These are phyloP conservation scores for Neomonachus schauinslandi DNA, from an alignment of 2,113 vertebrate genomes.

Conservation along the genomic window DNA sequence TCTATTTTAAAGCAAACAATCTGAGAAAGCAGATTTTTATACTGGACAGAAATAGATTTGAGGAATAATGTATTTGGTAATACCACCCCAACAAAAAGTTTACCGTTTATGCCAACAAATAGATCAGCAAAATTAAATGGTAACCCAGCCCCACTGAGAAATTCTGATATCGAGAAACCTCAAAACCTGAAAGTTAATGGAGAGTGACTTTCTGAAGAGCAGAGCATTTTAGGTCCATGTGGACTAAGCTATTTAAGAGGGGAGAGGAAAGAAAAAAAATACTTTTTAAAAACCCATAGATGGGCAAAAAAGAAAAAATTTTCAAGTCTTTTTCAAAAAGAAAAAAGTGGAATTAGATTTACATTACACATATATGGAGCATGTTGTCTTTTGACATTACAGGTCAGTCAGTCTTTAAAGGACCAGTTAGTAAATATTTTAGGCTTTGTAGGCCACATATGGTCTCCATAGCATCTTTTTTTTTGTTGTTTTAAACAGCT, in stretches of 20 bases:
- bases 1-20: not conserved
- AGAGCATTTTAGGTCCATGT: constrained; percentile 9
- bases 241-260: not conserved
- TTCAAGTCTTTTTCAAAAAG: not conserved
- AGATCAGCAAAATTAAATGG: not conserved
- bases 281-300: not conserved
- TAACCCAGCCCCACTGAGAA: not conserved
- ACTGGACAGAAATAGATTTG: not conserved
- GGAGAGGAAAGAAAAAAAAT: not conserved
- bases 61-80: not conserved
- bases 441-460: not conserved
- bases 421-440: not conserved
- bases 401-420: not conserved
- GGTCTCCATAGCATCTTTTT: not conserved
- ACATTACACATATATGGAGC: not conserved
- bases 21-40: not conserved
- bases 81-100: not conserved
- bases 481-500: not conserved
- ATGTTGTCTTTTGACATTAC: not conserved
- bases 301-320: constrained; percentile 6
- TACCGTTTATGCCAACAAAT: not conserved
- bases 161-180: not conserved
- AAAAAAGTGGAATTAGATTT: constrained; percentile 16
- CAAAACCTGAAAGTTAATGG: not conserved
- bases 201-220: constrained; percentile 24